Evolutionary conservation across 1,140 invertebrate species (phyloP).

Genomic region (Anthonomus grandis): DNA sequence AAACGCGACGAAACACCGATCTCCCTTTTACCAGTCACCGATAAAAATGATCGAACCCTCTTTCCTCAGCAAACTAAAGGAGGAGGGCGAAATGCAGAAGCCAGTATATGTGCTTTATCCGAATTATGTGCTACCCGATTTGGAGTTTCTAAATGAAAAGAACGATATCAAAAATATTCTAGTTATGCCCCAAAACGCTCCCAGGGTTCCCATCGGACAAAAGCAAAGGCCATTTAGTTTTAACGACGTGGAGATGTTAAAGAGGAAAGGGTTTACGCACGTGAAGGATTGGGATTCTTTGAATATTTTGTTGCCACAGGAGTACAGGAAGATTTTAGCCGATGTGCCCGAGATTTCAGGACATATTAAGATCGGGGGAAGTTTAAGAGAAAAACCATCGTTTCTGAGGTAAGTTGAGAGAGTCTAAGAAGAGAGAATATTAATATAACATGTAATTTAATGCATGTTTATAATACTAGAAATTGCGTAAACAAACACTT

Average conservation of each 20-base stretch:
- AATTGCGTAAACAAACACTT: too few species aligned
- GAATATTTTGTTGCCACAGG: constrained; percentile 77
- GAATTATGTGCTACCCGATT: constrained; percentile 85
- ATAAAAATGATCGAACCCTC: constrained; percentile 62
- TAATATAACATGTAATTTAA: too few species aligned
- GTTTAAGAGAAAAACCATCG: constrained; percentile 57
- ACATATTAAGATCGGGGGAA: constrained; percentile 55
- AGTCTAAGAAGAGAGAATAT: too few species aligned
- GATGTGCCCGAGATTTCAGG: constrained; percentile 72
- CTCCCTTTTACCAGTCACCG: constrained; percentile 34
- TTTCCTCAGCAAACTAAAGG: constrained; percentile 62
- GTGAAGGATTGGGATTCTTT: constrained; percentile 89
- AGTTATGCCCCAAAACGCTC: constrained; percentile 45
- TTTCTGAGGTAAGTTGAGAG: constrained; percentile 56
- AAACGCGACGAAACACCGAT: constrained; percentile 29
- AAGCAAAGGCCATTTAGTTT: constrained; percentile 72
- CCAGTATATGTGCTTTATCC: constrained; percentile 89
- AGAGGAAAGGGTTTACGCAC: constrained; percentile 75
- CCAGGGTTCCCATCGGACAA: constrained; percentile 38
- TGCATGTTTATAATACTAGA: too few species aligned
- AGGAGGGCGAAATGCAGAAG: constrained; percentile 59
- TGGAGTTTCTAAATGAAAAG: constrained; percentile 74
- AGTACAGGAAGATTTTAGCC: constrained; percentile 71
- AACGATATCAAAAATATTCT: constrained; percentile 54
- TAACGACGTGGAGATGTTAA: constrained; percentile 76